Evolutionary conservation across 2,113 vertebrate genomes (phyloP), one percentile per base, ranked within the genome.

Genomic region (Meleagris gallopavo): DNA sequence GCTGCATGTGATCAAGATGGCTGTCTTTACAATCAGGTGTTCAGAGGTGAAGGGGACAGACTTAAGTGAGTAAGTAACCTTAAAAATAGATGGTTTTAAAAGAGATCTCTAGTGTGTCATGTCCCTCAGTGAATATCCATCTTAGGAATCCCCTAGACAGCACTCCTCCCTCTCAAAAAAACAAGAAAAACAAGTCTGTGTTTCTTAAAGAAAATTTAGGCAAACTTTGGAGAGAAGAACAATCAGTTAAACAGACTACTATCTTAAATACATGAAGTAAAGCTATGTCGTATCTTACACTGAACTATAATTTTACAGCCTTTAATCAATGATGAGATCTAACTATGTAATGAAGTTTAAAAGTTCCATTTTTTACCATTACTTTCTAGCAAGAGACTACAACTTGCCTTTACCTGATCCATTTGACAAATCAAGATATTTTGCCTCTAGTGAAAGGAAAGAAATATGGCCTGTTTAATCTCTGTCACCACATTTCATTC

Each of bases 281-380:
- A 76, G 24, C n/a, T 50, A 45, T 22, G 48, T 1, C 7, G 7
- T 8, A n/a, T 4, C 38, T 64, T 21, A 65, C 3, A 7, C 0
- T 2, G 17, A 40, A 32, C 62, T 81, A 50, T 21, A 36, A 5
- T 25, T 70, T 34, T 62, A 75, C 2, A 36, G 13, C 1, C 71
- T 69, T 67, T 69, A 45, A 43, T 71, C 48, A 78, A 18, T 1
- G 0, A 57, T 32, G 43, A 52, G 14, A 79, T 55, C 34, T 61
- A 61, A 69, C 46, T 11, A 72, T 6, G 45, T 57, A 67, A 84
- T 21, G 10, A 89, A 20, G n/a, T 54, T 76, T 43, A 75, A 43
- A 46, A 1, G 10, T n/a, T 34, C 8, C 0, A 62, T 17, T 14
- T 57, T 52, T 41, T 43, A 83, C 25, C 38, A 50, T 4, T n/a